Evolutionary conservation across 1,140 invertebrate genomes (phyloP).

Genomic region (Euura lappo): DNA sequence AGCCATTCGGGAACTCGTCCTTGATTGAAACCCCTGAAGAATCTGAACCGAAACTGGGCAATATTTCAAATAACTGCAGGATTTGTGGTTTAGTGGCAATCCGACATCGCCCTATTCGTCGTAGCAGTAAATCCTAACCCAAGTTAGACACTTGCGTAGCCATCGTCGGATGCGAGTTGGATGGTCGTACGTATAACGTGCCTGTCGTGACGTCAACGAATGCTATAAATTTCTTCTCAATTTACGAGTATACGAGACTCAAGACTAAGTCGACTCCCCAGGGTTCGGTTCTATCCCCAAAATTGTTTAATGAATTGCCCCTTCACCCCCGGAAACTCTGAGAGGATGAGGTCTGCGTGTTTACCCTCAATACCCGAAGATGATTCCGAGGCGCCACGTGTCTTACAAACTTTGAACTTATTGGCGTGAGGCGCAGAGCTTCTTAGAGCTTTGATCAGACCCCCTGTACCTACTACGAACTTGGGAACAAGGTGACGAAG

Average conservation of each 20-base stretch:
- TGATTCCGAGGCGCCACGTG: too few relatives aligned
- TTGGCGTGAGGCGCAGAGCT: too few relatives aligned
- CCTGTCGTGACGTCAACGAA: constrained; percentile 18
- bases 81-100: constrained; percentile 23
- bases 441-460: too few relatives aligned
- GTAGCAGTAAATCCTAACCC: constrained; percentile 22
- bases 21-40: background rate
- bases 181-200: background rate
- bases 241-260: constrained; percentile 21
- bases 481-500: too few relatives aligned
- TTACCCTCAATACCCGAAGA: too few relatives aligned
- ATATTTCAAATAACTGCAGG: too few relatives aligned
- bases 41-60: background rate
- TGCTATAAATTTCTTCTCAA: constrained; percentile 31
- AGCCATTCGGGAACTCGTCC: background rate
- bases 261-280: too few relatives aligned
- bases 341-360: too few relatives aligned
- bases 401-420: too few relatives aligned
- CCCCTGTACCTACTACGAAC: too few relatives aligned
- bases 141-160: constrained; percentile 28
- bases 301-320: constrained; percentile 12
- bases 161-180: constrained; percentile 9
- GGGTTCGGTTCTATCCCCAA: background rate
- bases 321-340: too few relatives aligned
- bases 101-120: background rate